Evolutionary conservation across 2,888 invertebrate species (phyloP).

Genomic region (Lasius platythorax): DNA sequence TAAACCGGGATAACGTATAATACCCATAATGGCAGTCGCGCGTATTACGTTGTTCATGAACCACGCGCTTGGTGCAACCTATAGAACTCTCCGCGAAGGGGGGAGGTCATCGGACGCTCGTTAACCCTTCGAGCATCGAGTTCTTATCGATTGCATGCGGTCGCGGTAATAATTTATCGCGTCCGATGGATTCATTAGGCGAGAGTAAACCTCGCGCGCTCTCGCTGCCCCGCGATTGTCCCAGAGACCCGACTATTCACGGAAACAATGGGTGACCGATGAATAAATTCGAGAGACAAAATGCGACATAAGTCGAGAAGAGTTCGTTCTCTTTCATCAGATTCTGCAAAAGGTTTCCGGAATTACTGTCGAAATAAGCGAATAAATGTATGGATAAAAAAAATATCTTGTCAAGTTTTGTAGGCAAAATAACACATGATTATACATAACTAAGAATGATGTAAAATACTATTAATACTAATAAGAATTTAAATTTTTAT

Average conservation of each 20-base stretch:
- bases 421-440: not conserved
- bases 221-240: conserved; percentile 53
- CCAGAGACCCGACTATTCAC: not conserved
- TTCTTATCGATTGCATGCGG: conserved; percentile 54
- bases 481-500: not conserved
- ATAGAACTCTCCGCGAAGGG: conserved; percentile 13
- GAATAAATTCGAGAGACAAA: conserved; percentile 22
- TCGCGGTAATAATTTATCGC: conserved; percentile 50
- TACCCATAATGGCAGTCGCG: conserved; percentile 48
- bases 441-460: not conserved
- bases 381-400: not conserved
- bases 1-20: conserved; percentile 54
- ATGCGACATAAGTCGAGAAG: not conserved
- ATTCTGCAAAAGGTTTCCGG: no score
- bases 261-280: conserved; percentile 27
- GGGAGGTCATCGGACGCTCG: conserved; percentile 55
- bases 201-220: conserved; percentile 7
- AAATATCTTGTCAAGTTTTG: not conserved
- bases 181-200: conserved; percentile 51
- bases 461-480: not conserved
- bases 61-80: conserved; percentile 15
- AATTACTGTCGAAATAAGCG: not conserved
- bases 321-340: not conserved
- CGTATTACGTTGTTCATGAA: conserved; percentile 52
- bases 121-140: conserved; percentile 53